These are phyloP conservation scores for Stomorhina lunata DNA, from an alignment of 2,888 invertebrate species.

Conservation along the genomic window DNA sequence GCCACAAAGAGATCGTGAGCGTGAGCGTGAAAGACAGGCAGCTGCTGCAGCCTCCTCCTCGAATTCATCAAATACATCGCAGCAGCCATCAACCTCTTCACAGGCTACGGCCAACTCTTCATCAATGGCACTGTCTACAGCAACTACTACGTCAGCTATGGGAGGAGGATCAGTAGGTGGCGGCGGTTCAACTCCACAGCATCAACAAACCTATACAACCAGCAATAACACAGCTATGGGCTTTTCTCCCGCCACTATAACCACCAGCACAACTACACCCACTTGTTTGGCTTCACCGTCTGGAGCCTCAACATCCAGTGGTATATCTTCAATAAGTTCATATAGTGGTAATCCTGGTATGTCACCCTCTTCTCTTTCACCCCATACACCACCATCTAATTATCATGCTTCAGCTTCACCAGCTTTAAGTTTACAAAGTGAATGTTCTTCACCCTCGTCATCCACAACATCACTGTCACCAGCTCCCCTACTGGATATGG, in stretches of 20 bases:
- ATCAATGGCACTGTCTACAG: slow-evolving; percentile 1
- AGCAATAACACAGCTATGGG: slow-evolving; percentile 61
- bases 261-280: slow-evolving; percentile 54
- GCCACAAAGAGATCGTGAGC: slow-evolving; percentile 88
- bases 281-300: slow-evolving; percentile 58
- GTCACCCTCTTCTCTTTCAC: slow-evolving; percentile 74
- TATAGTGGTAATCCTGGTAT: slow-evolving; percentile 59
- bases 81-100: slow-evolving; percentile 58
- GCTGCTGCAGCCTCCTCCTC: slow-evolving; percentile 54
- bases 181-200: slow-evolving; percentile 52
- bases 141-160: slow-evolving; percentile 48
- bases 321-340: slow-evolving; percentile 57
- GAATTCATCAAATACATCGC: slow-evolving; percentile 45
- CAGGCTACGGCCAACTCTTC: slow-evolving; percentile 39
- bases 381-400: slow-evolving; percentile 73
- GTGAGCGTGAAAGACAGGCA: slow-evolving; percentile 81
- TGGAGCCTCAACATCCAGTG: slow-evolving; percentile 58
- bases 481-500: slow-evolving; percentile 70
- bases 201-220: slow-evolving; percentile 58
- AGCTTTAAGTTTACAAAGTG: slow-evolving; percentile 76
- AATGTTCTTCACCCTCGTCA: slow-evolving; percentile 76
- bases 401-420: slow-evolving; percentile 70
- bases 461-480: slow-evolving; percentile 76
- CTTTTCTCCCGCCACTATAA: slow-evolving; percentile 54
- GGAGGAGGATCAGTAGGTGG: slow-evolving; percentile 64